Percentiles rank a stretch among this genome's conserved stretches.
These are phyloP conservation scores for Phylloscopus collybita DNA, from an alignment of 2,797 vertebrate species.

Conservation along the genomic window DNA sequence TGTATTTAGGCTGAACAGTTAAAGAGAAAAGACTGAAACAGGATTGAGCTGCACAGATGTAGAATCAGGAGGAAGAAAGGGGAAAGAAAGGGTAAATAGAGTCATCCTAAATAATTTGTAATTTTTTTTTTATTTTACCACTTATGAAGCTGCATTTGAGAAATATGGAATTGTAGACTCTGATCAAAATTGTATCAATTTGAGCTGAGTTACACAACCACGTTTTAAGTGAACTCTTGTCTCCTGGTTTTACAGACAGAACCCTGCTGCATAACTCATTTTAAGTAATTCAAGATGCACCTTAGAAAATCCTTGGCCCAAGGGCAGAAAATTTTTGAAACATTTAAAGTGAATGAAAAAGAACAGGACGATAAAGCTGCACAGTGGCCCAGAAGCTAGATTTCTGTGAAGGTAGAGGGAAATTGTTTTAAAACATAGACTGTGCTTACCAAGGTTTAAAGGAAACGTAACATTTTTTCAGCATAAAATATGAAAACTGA, in stretches of 20 bases:
- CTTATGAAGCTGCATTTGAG: background rate
- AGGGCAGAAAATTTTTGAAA: conserved; percentile 29
- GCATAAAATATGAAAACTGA: background rate
- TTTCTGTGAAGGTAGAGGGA: background rate
- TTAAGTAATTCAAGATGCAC: conserved; percentile 19
- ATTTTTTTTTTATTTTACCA: background rate
- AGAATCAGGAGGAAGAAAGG: background rate
- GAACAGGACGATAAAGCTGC: background rate
- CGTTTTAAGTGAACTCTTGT: background rate
- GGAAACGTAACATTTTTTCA: background rate
- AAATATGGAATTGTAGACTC: background rate
- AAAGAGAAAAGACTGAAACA: conserved; percentile 12
- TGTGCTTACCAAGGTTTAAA: background rate
- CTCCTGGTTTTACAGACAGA: background rate
- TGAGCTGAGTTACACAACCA: background rate
- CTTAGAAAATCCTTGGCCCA: background rate
- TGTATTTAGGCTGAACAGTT: conserved; percentile 21
- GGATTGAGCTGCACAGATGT: background rate
- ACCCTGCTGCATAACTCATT: background rate
- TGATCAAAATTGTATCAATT: background rate
- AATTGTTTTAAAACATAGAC: background rate
- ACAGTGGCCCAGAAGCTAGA: background rate
- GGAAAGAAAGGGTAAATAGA: background rate
- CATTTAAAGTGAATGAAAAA: background rate
- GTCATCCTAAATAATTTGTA: background rate